Conservation (phyloP, 1,140 invertebrate species). For the Leptinotarsa defecta region DNA sequence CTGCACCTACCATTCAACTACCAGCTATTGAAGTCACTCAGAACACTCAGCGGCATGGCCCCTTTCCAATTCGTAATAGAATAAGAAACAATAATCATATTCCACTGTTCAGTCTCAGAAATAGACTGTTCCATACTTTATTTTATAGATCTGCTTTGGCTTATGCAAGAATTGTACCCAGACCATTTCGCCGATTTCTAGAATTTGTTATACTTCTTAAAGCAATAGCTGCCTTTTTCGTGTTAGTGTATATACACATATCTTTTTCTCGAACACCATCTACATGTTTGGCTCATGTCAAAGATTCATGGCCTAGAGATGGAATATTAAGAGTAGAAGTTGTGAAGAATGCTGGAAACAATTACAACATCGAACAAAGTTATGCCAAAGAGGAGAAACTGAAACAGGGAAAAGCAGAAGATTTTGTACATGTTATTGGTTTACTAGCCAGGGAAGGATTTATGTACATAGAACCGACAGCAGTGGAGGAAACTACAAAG, state of each 20-base stretch:
- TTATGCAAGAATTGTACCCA: slow-evolving; percentile 88
- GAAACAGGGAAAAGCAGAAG: slow-evolving; percentile 69
- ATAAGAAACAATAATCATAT: slow-evolving; percentile 68
- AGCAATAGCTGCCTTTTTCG: slow-evolving; percentile 87
- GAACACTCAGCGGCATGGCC: slow-evolving; percentile 60
- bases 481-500: slow-evolving; percentile 59
- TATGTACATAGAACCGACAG: slow-evolving; percentile 72
- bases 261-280: slow-evolving; percentile 91
- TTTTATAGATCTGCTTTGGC: slow-evolving; percentile 89
- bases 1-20: too few species aligned
- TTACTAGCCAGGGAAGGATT: slow-evolving; percentile 73
- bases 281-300: slow-evolving; percentile 89
- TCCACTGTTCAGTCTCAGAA: slow-evolving; percentile 81
- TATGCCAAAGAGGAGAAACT: slow-evolving; percentile 79
- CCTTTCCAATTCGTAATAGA: slow-evolving; percentile 61
- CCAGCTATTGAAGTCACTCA: slow-evolving; percentile 51
- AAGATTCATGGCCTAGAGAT: slow-evolving; percentile 91
- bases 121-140: slow-evolving; percentile 93
- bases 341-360: slow-evolving; percentile 70
- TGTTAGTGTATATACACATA: slow-evolving; percentile 93
- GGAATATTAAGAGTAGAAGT: slow-evolving; percentile 97
- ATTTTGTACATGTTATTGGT: slow-evolving; percentile 67
- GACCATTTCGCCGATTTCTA: slow-evolving; percentile 81
- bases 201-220: slow-evolving; percentile 91
- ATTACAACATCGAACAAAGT: slow-evolving; percentile 79